Evolutionary conservation across 2,888 invertebrate genomes (phyloP), one percentile per base, ranked within the genome.

Genomic region (Arge pagana): DNA sequence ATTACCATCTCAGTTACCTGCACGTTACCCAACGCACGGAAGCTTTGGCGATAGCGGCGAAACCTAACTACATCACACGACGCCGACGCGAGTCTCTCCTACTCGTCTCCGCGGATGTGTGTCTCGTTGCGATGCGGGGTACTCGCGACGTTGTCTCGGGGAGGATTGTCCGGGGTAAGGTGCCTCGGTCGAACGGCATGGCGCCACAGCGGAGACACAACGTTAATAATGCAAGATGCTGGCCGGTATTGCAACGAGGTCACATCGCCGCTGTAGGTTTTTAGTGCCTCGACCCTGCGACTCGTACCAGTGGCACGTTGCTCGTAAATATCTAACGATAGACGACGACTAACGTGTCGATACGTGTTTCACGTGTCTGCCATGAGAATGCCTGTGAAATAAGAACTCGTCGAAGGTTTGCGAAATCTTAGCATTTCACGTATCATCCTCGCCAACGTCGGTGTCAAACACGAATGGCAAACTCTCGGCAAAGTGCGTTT

Each of bases 1-100:
- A 48, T 52, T 55, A 42, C 36, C 59, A 60, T 58, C 58, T 61
- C 63, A 54, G 57, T 64, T 64, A 65, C 63, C 61, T 65, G 61
- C 48, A 53, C 58, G 61, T 61, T 61, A 59, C 56, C 63, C 58
- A 48, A 36, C 36, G 53, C 52, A 42, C 52, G 35, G 45, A n/a
- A 52, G 39, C 50, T 31, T 21, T 31, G 45, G 19, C 28, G 37
- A 11, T 50, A 48, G 28, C 40, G 11, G 28, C 28, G 37, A 13
- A 28, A 28, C 48, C 26, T 13, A 24, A 23, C 48, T 37, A 33
- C 8, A 33, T 11, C 11, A 11, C 13, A 33, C 33, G 33, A 33
- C 11, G 33, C 33, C 15, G 13, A n/a, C 16, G 18, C 37, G 11
- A 10, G 48, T 16, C 31, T 30, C 15, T 35, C 15, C 8, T 45